Conservation (phyloP, 2,113 vertebrate species). For the Pipra filicauda region DNA sequence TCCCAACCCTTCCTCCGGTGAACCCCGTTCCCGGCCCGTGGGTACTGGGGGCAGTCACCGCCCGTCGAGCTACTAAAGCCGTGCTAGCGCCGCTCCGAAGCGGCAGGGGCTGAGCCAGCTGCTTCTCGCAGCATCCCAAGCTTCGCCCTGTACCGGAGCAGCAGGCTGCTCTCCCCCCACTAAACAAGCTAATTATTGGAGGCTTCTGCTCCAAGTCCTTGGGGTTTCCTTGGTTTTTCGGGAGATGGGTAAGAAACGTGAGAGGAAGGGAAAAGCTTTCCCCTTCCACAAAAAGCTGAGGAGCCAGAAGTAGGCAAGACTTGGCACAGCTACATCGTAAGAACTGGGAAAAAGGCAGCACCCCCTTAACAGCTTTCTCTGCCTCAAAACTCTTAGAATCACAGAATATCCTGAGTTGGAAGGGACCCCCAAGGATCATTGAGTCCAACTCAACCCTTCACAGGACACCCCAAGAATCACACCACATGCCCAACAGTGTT, state of each 20-base stretch:
- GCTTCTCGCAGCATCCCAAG: not conserved
- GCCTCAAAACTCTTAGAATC: not conserved
- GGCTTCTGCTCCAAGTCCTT: not conserved
- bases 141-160: no score
- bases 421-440: not conserved
- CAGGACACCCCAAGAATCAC: not conserved
- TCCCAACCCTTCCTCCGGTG: conserved; percentile 24
- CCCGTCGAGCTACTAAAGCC: fast-evolving
- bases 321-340: not conserved
- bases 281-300: not conserved
- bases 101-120: not conserved
- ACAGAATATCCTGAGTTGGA: not conserved
- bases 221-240: not conserved
- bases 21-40: not conserved
- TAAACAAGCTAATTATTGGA: not conserved
- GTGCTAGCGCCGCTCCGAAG: not conserved
- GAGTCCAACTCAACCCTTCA: not conserved
- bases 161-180: not conserved
- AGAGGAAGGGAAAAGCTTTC: not conserved
- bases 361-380: not conserved
- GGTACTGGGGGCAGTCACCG: fast-evolving
- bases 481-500: not conserved
- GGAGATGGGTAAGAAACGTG: not conserved
- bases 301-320: not conserved
- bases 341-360: not conserved